Evolutionary conservation across 1,140 invertebrate genomes (phyloP).

Genomic region (Cephus cinctus): DNA sequence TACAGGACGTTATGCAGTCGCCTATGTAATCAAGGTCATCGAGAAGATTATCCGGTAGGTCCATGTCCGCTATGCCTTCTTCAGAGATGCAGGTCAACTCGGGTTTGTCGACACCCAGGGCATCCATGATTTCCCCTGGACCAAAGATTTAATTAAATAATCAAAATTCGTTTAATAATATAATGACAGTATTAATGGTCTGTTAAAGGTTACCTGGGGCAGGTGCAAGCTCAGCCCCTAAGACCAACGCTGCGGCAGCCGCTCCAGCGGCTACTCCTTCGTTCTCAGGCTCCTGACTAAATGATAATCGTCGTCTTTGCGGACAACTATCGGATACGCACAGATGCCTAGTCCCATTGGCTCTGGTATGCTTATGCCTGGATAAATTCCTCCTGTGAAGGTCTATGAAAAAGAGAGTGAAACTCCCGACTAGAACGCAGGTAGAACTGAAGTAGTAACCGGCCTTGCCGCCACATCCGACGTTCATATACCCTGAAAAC

Average conservation of each 20-base stretch:
- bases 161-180: not conserved
- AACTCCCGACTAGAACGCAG: conserved; percentile 72
- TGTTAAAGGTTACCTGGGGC: conserved; percentile 30
- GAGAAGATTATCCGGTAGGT: conserved; percentile 77
- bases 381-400: conserved; percentile 70
- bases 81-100: conserved; percentile 87
- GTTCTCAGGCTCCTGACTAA: conserved; percentile 62
- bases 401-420: conserved; percentile 78
- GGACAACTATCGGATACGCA: conserved; percentile 62
- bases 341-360: conserved; percentile 58
- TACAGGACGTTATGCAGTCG: conserved; percentile 85
- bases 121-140: conserved; percentile 34
- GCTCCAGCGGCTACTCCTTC: conserved; percentile 51
- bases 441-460: conserved; percentile 82
- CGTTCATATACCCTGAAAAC: conserved; percentile 76
- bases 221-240: conserved; percentile 40
- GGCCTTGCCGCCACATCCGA: conserved; percentile 69
- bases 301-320: conserved; percentile 59
- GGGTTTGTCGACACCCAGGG: conserved; percentile 57
- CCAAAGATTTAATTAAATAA: not conserved
- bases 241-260: conserved; percentile 51
- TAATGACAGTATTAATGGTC: not conserved
- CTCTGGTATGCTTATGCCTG: conserved; percentile 65
- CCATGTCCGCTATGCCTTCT: conserved; percentile 81
- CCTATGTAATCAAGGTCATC: conserved; percentile 80